A percentile compares a stretch with the other conserved stretches of the same genome.
These are phyloP conservation scores for Cerceris rybyensis DNA, from an alignment of 2,888 invertebrate genomes.

Conservation along the genomic window DNA sequence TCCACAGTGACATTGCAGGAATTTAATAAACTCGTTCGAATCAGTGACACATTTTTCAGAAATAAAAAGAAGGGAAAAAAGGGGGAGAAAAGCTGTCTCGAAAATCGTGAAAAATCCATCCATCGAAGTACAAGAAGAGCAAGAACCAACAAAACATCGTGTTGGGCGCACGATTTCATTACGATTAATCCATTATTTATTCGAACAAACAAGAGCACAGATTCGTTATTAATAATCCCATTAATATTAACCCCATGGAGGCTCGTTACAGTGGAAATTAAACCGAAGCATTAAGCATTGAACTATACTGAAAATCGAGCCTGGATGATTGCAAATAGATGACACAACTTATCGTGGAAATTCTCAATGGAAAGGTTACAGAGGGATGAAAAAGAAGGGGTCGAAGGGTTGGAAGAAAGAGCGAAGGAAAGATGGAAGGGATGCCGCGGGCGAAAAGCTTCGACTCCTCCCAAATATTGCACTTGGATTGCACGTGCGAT, in stretches of 20 bases:
- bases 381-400: neutral
- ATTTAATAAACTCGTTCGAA: too few relatives aligned
- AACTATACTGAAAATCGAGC: neutral
- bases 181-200: neutral
- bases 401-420: neutral
- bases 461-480: slow-evolving; percentile 60
- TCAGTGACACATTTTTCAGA: too few relatives aligned
- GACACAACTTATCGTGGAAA: slow-evolving; percentile 4
- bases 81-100: too few relatives aligned
- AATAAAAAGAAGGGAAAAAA: too few relatives aligned
- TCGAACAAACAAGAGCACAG: neutral
- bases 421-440: slow-evolving; percentile 2
- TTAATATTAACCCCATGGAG: slow-evolving; percentile 28
- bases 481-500: slow-evolving; percentile 61
- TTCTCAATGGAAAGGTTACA: neutral
- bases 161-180: neutral
- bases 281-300: slow-evolving; percentile 25
- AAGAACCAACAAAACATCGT: neutral
- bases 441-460: slow-evolving; percentile 40
- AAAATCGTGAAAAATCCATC: too few relatives aligned
- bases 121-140: neutral
- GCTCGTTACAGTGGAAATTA: slow-evolving; percentile 30
- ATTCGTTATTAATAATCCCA: slow-evolving; percentile 32
- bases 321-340: neutral
- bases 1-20: too few relatives aligned